Percentiles rank a stretch among this genome's conserved stretches.
These are phyloP conservation scores for Glaucomys volans DNA, from an alignment of 2,113 vertebrate species.

Conservation along the genomic window DNA sequence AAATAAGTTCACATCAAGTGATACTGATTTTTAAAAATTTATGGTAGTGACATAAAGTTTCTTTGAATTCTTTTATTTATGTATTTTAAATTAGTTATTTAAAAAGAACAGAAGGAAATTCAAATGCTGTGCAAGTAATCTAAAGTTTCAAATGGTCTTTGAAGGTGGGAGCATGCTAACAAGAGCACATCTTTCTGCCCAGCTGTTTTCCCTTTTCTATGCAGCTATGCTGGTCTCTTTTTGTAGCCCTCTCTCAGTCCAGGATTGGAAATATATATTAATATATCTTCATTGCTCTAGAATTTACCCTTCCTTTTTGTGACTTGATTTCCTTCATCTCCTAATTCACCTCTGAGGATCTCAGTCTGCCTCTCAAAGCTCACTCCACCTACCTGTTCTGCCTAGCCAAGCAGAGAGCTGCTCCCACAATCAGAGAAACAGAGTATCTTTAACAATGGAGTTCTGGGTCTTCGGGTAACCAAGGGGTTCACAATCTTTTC, in stretches of 20 bases:
- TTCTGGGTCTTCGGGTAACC: neutral
- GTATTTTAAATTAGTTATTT: neutral
- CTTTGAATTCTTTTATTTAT: neutral
- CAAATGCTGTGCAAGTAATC: neutral
- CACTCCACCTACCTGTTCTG: neutral
- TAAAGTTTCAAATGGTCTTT: neutral
- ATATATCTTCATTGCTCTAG: neutral
- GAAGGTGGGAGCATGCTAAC: neutral
- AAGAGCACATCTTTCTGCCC: neutral
- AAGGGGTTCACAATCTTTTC: too few relatives aligned
- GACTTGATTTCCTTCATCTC: neutral
- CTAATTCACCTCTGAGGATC: neutral
- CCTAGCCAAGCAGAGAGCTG: neutral
- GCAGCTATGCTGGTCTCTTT: neutral
- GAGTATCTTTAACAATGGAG: neutral
- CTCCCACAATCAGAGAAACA: neutral
- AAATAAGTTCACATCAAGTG: neutral
- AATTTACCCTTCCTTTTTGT: neutral
- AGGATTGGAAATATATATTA: neutral
- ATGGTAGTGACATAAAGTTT: neutral
- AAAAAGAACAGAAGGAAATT: neutral
- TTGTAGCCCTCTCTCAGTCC: neutral
- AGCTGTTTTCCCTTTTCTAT: rapidly evolving
- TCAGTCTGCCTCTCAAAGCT: neutral
- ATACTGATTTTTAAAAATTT: neutral